Conservation (phyloP, 2,888 invertebrate species). For the Orchesella flavescens region DNA sequence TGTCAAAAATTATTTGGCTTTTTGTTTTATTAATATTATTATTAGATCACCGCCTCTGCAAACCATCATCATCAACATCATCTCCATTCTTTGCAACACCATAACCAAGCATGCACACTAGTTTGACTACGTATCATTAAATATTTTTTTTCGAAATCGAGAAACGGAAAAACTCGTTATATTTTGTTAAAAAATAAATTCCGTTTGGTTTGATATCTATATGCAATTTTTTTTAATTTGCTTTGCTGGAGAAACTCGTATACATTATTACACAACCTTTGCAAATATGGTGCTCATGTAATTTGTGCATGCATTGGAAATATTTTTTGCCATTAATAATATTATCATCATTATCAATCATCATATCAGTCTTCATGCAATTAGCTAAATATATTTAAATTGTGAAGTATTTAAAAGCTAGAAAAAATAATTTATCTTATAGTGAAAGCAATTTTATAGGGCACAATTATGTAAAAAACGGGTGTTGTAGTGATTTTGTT, state of each 20-base stretch:
- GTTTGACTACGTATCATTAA: neutral
- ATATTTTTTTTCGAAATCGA: too few relatives aligned
- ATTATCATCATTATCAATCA: constrained; percentile 2
- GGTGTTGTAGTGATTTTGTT: neutral
- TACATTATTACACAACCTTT: neutral
- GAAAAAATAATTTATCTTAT: neutral
- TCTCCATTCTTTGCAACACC: neutral
- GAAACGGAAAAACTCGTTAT: neutral
- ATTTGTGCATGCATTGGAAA: constrained; percentile 50
- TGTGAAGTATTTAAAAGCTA: neutral
- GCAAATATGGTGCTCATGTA: constrained; percentile 40
- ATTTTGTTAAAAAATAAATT: neutral
- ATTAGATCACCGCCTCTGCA: too few relatives aligned
- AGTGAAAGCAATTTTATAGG: neutral
- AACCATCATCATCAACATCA: neutral
- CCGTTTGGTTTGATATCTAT: neutral
- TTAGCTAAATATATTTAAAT: neutral
- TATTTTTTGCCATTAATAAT: neutral
- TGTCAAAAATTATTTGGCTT: too few relatives aligned
- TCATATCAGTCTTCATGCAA: neutral
- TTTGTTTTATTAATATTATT: too few relatives aligned
- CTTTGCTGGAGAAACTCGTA: neutral
- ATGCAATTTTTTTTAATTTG: neutral
- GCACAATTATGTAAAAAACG: neutral
- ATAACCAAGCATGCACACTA: neutral